These are phyloP conservation scores for Rutilus rutilus DNA, from an alignment of 2,113 vertebrate genomes.

Conservation along the genomic window DNA sequence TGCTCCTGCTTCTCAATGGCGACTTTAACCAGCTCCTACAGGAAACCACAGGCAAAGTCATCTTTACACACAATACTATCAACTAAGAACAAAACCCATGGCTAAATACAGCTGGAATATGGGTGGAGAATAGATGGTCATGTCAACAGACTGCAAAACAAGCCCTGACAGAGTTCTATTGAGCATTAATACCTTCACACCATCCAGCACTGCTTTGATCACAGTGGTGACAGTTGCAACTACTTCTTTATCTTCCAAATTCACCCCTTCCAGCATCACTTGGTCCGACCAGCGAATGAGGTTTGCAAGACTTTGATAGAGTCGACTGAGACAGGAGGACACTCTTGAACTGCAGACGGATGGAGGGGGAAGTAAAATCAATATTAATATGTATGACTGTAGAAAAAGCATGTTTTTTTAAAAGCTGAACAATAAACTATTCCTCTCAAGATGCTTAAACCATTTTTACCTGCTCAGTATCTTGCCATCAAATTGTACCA, in stretches of 20 bases:
- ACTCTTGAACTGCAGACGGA: constrained; percentile 79
- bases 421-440: neutral
- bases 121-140: neutral
- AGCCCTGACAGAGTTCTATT: neutral
- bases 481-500: constrained; percentile 84
- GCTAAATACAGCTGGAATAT: neutral
- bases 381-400: too few species aligned
- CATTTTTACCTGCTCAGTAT: constrained; percentile 82
- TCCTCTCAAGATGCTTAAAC: neutral
- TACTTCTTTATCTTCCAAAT: constrained; percentile 83
- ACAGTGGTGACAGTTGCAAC: constrained; percentile 82
- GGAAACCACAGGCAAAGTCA: constrained; percentile 19
- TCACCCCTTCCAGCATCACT: constrained; percentile 87
- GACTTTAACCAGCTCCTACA: constrained; percentile 89
- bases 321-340: constrained; percentile 83
- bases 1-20: constrained; percentile 85
- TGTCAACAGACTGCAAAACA: neutral
- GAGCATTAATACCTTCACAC: constrained; percentile 83
- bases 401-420: neutral
- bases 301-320: constrained; percentile 88
- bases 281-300: constrained; percentile 93
- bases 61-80: neutral
- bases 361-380: neutral
- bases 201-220: constrained; percentile 89
- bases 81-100: neutral